Percentiles rank a stretch among this genome's conserved stretches.
phyloP scores from a whole-genome alignment of 2,888 invertebrate genomes.

The Agelastica alni region DNA sequence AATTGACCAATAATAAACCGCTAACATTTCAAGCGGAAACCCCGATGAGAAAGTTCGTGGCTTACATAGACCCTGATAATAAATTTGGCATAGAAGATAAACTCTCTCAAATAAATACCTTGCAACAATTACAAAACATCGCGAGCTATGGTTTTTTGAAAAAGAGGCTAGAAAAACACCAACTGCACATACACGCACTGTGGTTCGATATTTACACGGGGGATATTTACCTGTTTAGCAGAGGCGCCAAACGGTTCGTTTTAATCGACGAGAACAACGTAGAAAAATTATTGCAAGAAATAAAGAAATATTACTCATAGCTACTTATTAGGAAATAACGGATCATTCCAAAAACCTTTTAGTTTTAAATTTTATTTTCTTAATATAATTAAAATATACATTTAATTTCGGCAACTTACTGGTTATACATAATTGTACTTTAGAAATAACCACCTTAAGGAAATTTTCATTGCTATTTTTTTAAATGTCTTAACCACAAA shows the following conservation, averaged over 20 bases:
- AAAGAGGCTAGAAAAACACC: constrained; percentile 76
- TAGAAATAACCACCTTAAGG: too few species aligned
- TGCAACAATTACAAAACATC: constrained; percentile 91
- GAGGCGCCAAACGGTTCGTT: constrained; percentile 82
- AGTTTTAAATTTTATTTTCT: too few species aligned
- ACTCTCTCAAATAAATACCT: constrained; percentile 90
- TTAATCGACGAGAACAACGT: constrained; percentile 84
- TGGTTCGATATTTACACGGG: constrained; percentile 99
- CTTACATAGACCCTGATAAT: constrained; percentile 92
- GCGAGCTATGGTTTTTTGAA: constrained; percentile 91
- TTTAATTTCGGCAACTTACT: too few species aligned
- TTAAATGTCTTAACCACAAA: too few species aligned
- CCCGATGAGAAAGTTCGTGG: constrained; percentile 84
- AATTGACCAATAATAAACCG: constrained; percentile 68
- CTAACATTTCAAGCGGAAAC: constrained; percentile 86
- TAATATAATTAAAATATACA: too few species aligned
- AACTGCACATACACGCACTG: constrained; percentile 88
- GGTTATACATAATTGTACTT: too few species aligned
- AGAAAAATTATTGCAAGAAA: constrained; percentile 74
- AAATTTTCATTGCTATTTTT: too few species aligned
- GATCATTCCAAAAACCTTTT: not conserved
- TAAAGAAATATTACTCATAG: constrained; percentile 75
- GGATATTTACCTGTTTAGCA: constrained; percentile 92
- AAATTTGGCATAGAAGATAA: constrained; percentile 89
- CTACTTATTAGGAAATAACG: constrained; percentile 63